Base-by-base conservation (phyloP, 2,797 vertebrate species). In the Sebastes minor region DNA sequence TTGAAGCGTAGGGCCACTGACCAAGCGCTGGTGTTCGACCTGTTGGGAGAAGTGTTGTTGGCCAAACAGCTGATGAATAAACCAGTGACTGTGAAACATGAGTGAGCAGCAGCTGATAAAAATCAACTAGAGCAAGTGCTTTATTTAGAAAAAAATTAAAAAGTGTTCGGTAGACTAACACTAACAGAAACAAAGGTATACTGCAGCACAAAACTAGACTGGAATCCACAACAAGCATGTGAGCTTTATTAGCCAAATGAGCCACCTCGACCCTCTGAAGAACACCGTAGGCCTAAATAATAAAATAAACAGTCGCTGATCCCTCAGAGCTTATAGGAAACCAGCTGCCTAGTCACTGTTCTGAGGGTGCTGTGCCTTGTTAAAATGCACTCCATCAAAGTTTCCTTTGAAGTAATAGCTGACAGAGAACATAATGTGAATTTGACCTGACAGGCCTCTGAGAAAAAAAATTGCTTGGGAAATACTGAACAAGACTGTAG, bases 311-410 rank as follows among this genome's bases (percentile, higher is more conserved):
- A 76, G 57, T 65, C 46, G 70, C 82, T 78, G 86, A 88, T 88
- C 75, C 78, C 75, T 74, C 70, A 49, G 62, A 64, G 86, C 88
- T 85, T 23, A 66, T 68, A 85, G 81, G 83, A 82, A 80, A 83
- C 61, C 64, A 68, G 81, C 81, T 86, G 76, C 73, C 74, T 69
- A 53, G 82, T 82, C 53, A 18, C 87, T 76, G 71, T 80, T 88
- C 83, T 88, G 76, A 69, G 76, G 82, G 85, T 74, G 80, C 59
- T 22, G 53, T 65, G 65, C 83, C 92, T 94, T 89, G 84, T 94
- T 92, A 94, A 90, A 93, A 92, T 89, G 85, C 65, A 88, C 82
- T 89, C 88, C 88, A 91, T 94, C 92, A 93, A 91, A 93, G 82
- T 88, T 89, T 57, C 73, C 88, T 94, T 93, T 93, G 89, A 94